phyloP scores from a whole-genome alignment of 2,797 vertebrate species.

The Orestias chungarensis region DNA sequence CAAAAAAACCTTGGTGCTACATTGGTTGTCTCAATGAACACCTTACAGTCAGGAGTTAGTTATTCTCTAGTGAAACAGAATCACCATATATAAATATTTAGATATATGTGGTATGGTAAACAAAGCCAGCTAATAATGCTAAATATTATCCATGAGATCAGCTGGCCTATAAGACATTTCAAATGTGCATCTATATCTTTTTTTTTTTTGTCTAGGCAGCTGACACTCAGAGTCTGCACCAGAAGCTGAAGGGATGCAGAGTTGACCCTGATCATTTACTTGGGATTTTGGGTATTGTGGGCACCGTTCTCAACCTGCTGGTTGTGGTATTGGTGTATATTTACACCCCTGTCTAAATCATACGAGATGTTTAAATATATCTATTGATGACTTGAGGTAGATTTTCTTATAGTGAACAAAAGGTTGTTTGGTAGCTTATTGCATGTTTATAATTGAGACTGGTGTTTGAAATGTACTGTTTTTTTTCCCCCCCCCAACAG shows the following conservation, averaged over 20 bases:
- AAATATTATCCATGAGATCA: constrained; percentile 13
- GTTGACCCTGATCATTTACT: constrained; percentile 48
- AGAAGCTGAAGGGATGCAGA: constrained; percentile 2
- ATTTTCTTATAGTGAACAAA: neutral
- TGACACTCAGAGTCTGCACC: neutral
- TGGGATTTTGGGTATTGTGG: constrained; percentile 56
- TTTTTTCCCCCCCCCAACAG: neutral
- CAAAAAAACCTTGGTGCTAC: neutral
- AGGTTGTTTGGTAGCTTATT: neutral
- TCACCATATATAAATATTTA: too few relatives aligned
- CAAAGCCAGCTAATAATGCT: neutral
- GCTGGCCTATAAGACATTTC: constrained; percentile 31
- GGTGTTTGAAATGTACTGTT: neutral
- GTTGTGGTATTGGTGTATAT: constrained; percentile 65
- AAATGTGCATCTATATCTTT: neutral
- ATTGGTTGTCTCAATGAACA: too few relatives aligned
- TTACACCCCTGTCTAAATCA: constrained; percentile 53
- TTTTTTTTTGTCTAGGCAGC: constrained; percentile 30
- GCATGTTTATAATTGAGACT: neutral
- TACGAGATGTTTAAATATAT: neutral
- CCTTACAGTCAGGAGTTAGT: too few relatives aligned
- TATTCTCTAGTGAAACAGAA: too few relatives aligned
- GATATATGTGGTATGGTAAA: neutral
- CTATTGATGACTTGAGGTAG: neutral
- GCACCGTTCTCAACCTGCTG: constrained; percentile 64